A percentile compares a stretch with the other conserved stretches of the same genome.
Evolutionary conservation across 1,140 invertebrate species (phyloP).

Genomic region (Apis florea): DNA sequence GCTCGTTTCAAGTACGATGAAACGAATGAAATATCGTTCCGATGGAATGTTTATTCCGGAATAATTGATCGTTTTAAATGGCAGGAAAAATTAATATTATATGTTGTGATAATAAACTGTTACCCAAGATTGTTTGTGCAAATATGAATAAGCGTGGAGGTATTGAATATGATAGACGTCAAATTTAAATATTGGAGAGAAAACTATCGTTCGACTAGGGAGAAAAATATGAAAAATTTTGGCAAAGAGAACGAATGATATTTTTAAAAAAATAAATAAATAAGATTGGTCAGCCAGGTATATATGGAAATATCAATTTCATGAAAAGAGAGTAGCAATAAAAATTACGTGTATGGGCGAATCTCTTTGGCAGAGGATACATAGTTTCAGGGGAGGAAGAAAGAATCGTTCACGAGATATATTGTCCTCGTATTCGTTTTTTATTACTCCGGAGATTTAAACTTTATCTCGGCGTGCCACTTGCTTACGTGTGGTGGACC

Average conservation of each 20-base stretch:
- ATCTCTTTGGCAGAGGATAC: neutral
- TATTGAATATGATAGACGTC: too few species aligned
- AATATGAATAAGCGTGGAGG: too few species aligned
- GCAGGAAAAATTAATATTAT: too few species aligned
- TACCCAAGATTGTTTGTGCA: too few species aligned
- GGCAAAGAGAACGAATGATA: neutral
- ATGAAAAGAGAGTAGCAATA: neutral
- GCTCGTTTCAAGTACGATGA: neutral
- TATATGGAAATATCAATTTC: neutral
- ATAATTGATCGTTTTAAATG: neutral
- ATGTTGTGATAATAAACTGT: too few species aligned
- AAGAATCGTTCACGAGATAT: constrained; percentile 9
- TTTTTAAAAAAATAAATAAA: neutral
- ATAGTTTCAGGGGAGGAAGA: neutral
- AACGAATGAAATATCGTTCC: neutral
- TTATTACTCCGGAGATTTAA: constrained; percentile 35
- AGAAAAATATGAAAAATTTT: neutral
- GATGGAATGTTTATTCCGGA: neutral
- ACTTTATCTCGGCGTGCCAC: constrained; percentile 36
- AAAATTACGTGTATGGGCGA: neutral
- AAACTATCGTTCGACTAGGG: too few species aligned
- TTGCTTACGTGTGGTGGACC: constrained; percentile 34
- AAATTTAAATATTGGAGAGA: too few species aligned
- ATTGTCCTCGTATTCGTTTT: constrained; percentile 18
- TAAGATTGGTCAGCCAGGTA: neutral